Evolutionary conservation across 2,888 invertebrate species (phyloP).

Genomic region (Hetaerina titia): DNA sequence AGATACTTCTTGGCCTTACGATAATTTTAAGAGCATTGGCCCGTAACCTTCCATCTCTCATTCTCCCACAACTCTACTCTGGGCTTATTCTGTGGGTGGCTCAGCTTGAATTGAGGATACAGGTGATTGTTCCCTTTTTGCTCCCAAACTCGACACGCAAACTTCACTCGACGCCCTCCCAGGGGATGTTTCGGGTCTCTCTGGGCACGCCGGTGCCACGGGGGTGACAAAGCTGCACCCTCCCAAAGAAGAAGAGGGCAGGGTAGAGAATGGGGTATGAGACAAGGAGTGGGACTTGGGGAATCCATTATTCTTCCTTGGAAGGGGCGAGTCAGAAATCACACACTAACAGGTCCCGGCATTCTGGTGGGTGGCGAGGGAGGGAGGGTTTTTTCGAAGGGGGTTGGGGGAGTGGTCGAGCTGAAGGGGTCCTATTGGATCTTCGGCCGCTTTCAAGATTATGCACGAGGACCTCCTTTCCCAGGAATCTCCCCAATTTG

Average conservation of each 20-base stretch:
- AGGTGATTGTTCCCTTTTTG: not conserved
- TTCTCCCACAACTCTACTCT: not conserved
- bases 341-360: not conserved
- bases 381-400: not conserved
- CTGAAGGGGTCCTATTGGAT: not conserved
- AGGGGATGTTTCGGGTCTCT: not conserved
- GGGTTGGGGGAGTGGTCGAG: not conserved
- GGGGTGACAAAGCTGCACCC: not conserved
- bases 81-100: not conserved
- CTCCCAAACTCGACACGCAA: not conserved
- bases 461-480: slow-evolving; percentile 51
- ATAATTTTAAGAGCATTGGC: not conserved
- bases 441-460: not conserved
- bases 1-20: not conserved
- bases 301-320: slow-evolving; percentile 12
- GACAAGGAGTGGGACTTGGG: not conserved
- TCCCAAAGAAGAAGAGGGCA: not conserved
- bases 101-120: not conserved
- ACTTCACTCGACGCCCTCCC: not conserved
- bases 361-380: not conserved
- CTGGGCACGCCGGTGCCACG: not conserved
- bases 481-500: slow-evolving; percentile 64
- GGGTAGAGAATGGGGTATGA: not conserved
- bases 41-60: not conserved
- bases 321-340: slow-evolving; percentile 18